Conservation (phyloP, 1,140 invertebrate genomes). For the Papilio helenus region DNA sequence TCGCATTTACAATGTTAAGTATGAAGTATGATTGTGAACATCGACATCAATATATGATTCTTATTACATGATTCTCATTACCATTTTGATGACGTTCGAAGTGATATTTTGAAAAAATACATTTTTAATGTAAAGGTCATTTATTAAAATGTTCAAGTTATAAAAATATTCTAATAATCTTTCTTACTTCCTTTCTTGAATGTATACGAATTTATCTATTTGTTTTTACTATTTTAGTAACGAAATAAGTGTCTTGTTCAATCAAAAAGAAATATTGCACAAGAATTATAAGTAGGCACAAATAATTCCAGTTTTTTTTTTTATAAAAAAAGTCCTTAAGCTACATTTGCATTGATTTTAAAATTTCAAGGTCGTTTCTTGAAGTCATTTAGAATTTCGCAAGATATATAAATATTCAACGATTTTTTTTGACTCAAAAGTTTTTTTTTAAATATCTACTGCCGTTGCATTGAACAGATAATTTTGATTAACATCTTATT, state of each 20-base stretch:
- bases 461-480: no score
- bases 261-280: neutral
- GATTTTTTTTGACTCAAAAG: neutral
- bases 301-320: neutral
- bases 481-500: no score
- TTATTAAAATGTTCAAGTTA: neutral
- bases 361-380: slow-evolving; percentile 1
- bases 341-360: neutral
- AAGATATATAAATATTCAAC: neutral
- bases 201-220: no score
- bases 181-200: no score
- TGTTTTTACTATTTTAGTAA: no score
- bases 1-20: no score
- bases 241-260: neutral
- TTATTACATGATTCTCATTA: neutral
- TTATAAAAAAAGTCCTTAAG: neutral
- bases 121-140: neutral
- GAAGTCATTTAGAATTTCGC: neutral
- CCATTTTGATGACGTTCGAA: neutral
- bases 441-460: neutral
- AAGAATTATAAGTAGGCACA: slow-evolving; percentile 4
- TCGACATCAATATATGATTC: no score
- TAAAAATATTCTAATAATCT: no score
- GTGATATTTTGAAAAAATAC: neutral
- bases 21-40: no score